A percentile compares a stretch with the other conserved stretches of the same genome.
Conservation (phyloP, 2,888 invertebrate species). For the Leptothorax acervorum region DNA sequence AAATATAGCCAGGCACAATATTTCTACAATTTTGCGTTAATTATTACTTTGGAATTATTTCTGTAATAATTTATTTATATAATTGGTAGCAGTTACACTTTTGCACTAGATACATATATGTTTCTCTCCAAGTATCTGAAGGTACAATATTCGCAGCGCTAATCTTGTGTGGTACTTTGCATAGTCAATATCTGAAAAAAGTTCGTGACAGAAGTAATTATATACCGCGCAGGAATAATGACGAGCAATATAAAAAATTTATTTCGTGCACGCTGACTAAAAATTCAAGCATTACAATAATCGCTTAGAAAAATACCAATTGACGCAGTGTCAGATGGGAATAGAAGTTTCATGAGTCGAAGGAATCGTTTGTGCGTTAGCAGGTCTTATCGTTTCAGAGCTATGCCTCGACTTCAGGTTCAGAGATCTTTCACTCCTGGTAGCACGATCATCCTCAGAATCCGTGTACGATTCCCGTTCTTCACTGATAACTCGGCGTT, state of each 20-base stretch:
- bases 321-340: not conserved
- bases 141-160: not conserved
- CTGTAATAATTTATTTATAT: conserved; percentile 15
- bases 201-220: not conserved
- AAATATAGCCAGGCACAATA: not conserved
- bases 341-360: not conserved
- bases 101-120: not conserved
- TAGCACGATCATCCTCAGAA: conserved; percentile 21
- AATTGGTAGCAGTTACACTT: not conserved
- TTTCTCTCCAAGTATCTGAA: not conserved
- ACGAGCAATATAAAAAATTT: not conserved
- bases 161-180: not conserved
- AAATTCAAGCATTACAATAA: not conserved
- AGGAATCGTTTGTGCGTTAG: not conserved
- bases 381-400: not conserved
- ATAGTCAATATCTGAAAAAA: conserved; percentile 15
- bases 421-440: not conserved
- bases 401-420: not conserved
- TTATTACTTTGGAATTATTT: conserved; percentile 11
- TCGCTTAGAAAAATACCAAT: not conserved
- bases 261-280: not conserved
- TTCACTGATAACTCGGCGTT: not conserved
- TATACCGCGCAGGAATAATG: not conserved
- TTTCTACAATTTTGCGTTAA: not conserved
- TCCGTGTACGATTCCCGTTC: conserved; percentile 18